Conservation (phyloP, 2,888 invertebrate genomes). For the Unio delphinus region DNA sequence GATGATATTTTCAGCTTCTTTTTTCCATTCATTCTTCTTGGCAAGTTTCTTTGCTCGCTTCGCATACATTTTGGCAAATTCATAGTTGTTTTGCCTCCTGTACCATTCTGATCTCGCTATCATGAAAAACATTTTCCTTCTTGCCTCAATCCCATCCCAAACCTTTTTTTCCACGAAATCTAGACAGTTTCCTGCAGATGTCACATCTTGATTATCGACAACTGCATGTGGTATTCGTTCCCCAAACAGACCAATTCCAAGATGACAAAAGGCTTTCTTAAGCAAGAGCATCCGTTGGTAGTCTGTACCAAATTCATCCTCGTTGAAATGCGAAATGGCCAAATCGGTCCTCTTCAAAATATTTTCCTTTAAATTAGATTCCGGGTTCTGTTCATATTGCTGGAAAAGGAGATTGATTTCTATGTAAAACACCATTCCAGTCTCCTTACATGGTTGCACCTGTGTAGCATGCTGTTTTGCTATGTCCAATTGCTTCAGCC, state of each 20-base stretch:
- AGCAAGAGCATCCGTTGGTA: slow-evolving; percentile 33
- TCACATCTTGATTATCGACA: slow-evolving; percentile 14
- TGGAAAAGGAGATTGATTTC: slow-evolving; percentile 31
- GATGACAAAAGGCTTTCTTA: slow-evolving; percentile 32
- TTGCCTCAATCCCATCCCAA: slow-evolving; percentile 22
- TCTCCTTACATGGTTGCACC: slow-evolving; percentile 28
- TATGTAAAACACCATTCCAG: slow-evolving; percentile 38
- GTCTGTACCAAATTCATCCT: slow-evolving; percentile 25
- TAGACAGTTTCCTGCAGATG: slow-evolving; percentile 17
- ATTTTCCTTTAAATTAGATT: slow-evolving; percentile 12
- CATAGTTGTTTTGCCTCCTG: slow-evolving; percentile 8
- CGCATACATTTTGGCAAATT: slow-evolving; percentile 11
- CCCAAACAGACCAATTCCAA: slow-evolving; percentile 30
- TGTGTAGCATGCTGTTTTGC: slow-evolving; percentile 25
- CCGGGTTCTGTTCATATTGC: slow-evolving; percentile 21
- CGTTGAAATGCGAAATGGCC: slow-evolving; percentile 30
- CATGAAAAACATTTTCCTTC: slow-evolving; percentile 25
- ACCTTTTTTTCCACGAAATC: slow-evolving; percentile 21
- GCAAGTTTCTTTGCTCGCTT: slow-evolving; percentile 16
- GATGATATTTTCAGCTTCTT: slow-evolving; percentile 13
- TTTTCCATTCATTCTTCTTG: slow-evolving; percentile 10
- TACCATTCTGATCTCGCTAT: slow-evolving; percentile 17
- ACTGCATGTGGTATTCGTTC: slow-evolving; percentile 14
- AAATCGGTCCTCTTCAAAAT: slow-evolving; percentile 21
- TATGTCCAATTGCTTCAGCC: slow-evolving; percentile 19